Evolutionary conservation across 2,113 vertebrate species (phyloP).

Genomic region (Zapornia atra): DNA sequence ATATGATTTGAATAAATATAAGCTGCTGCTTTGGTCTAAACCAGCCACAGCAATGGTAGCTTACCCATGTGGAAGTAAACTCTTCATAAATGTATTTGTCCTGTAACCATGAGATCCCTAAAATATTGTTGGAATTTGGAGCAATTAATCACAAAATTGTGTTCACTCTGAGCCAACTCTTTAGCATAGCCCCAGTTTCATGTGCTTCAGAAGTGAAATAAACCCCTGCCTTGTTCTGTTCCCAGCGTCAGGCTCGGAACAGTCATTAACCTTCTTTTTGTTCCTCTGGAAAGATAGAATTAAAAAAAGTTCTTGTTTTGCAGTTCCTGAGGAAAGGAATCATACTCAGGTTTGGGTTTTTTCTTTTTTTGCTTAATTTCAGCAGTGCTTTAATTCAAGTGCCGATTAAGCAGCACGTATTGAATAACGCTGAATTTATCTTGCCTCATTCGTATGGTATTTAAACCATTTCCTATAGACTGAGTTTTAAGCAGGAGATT

Average conservation of each 20-base stretch:
- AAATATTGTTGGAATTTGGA: not conserved
- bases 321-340: slow-evolving; percentile 15
- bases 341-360: slow-evolving; percentile 24
- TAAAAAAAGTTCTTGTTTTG: slow-evolving; percentile 35
- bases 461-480: not conserved
- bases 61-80: not conserved
- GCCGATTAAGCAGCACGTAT: slow-evolving; percentile 15
- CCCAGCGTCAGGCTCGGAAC: not conserved
- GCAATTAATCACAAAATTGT: not conserved
- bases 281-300: slow-evolving; percentile 23
- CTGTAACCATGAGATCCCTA: not conserved
- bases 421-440: slow-evolving; percentile 25
- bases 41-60: not conserved
- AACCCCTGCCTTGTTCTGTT: not conserved
- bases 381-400: slow-evolving; percentile 51
- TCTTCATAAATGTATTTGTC: not conserved
- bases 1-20: not conserved
- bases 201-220: not conserved
- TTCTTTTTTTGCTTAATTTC: slow-evolving; percentile 29
- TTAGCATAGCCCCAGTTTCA: not conserved
- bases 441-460: not conserved
- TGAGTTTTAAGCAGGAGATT: not conserved
- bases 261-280: slow-evolving; percentile 8
- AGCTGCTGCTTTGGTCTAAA: not conserved
- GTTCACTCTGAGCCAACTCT: not conserved